phyloP scores from a whole-genome alignment of 64 coral and sea anemone genomes.

The Trachythela sp. region DNA sequence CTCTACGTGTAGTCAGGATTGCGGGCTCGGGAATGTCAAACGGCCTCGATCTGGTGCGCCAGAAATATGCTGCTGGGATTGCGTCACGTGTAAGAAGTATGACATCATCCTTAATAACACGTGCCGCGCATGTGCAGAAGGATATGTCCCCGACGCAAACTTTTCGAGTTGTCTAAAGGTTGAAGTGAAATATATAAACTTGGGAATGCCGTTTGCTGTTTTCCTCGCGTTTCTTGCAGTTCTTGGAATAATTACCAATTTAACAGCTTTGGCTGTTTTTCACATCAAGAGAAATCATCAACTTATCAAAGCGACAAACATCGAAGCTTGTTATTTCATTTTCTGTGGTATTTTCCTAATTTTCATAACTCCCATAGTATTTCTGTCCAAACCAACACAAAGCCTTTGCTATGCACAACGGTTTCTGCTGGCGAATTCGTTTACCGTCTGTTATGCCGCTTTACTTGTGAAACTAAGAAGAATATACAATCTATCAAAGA shows the following conservation, averaged over 20 bases:
- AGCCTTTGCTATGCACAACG: constrained; percentile 46
- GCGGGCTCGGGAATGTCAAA: not conserved
- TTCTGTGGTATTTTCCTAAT: constrained; percentile 56
- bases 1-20: not conserved
- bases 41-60: not conserved
- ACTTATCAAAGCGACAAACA: constrained; percentile 69
- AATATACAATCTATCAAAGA: constrained; percentile 76
- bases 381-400: constrained; percentile 50
- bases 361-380: constrained; percentile 28
- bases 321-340: constrained; percentile 60
- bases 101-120: constrained; percentile 67
- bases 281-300: constrained; percentile 46
- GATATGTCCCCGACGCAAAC: constrained; percentile 52
- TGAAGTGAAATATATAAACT: constrained; percentile 38
- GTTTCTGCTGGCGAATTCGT: constrained; percentile 54
- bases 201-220: constrained; percentile 22
- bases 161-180: constrained; percentile 47
- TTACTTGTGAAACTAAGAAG: constrained; percentile 80
- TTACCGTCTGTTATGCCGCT: constrained; percentile 71
- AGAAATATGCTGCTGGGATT: constrained; percentile 66
- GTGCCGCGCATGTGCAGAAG: constrained; percentile 53
- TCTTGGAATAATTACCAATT: constrained; percentile 35
- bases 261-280: constrained; percentile 52
- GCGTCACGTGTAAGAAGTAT: constrained; percentile 40
- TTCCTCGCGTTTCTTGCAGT: constrained; percentile 24